Evolutionary conservation across 1,140 invertebrate species (phyloP), one percentile per base, ranked within the genome.

Genomic region (Uloborus diversus): DNA sequence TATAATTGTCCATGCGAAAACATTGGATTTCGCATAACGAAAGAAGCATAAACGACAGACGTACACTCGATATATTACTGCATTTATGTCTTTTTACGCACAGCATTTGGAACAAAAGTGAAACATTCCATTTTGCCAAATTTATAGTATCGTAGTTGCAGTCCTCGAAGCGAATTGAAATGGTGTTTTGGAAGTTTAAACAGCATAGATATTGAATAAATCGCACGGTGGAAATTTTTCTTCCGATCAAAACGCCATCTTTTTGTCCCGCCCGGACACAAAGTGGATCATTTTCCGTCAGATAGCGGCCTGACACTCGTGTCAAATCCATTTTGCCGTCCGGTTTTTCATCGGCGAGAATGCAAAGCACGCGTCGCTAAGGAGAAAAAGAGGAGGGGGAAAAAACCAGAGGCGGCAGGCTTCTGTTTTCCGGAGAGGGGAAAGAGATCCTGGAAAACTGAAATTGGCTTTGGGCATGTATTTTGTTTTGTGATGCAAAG

Each of bases 401-500:
- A n/a, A n/a, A n/a, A n/a, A n/a, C n/a, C n/a, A n/a, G n/a, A n/a
- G n/a, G n/a, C n/a, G n/a, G n/a, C n/a, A n/a, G n/a, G 17, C 7
- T 42, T 42, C 37, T 42, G 37, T 17, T 42, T 17, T 7, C 37
- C 7, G 7, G 7, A 42, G 37, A 7, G 17, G n/a, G 17, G 37
- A 42, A 42, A 0, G 9, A 42, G 28, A 33, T 11, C 13, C 11
- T 30, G 30, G 14, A 61, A 61, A 47, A 35, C 33, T 37, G 0
- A 57, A 70, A 70, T 70, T 70, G 68, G 68, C 68, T 70, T 70
- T 70, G 49, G 51, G 28, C n/a, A 5, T 42, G 49, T 30, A 20
- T 28, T 11, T 37, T 51, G 42, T 56, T 56, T 57, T 57, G 49
- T 57, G 25, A 57, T 70, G 68, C 68, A 70, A 70, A 70, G 23